Evolutionary conservation across 2,113 vertebrate genomes (phyloP).

Genomic region (Falcunculus frontatus): DNA sequence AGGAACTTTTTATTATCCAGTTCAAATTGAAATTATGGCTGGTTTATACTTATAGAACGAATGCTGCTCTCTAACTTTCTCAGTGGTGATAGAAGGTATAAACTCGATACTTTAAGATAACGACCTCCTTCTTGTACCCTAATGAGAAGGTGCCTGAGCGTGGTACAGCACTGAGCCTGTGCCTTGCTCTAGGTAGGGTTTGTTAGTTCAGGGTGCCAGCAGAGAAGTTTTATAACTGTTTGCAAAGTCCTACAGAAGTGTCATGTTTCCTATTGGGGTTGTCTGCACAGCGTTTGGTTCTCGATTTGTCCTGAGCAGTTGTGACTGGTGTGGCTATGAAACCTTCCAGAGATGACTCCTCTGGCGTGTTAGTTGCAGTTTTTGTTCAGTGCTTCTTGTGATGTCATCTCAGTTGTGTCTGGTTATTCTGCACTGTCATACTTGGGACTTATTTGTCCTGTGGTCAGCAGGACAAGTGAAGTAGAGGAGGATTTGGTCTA

Average conservation of each 20-base stretch:
- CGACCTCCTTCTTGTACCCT: not conserved
- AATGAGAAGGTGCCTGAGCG: accelerated
- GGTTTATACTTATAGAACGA: not conserved
- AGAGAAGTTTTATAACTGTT: not conserved
- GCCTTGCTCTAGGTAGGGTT: not conserved
- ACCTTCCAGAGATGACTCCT: not conserved
- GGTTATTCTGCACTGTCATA: not conserved
- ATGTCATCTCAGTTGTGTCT: not conserved
- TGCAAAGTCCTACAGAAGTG: not conserved
- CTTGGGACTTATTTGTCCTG: not conserved
- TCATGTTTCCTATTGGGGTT: not conserved
- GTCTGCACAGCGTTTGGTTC: not conserved
- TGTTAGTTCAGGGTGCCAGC: not conserved
- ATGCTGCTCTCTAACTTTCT: not conserved
- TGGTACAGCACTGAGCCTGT: not conserved
- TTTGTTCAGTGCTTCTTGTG: not conserved
- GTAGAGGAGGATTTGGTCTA: not conserved
- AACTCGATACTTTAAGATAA: not conserved
- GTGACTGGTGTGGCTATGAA: not conserved
- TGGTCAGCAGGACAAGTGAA: not conserved
- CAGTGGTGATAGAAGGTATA: not conserved
- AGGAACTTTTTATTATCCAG: not conserved
- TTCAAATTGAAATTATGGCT: not conserved
- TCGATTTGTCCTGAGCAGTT: not conserved
- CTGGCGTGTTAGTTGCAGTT: not conserved